These are phyloP conservation scores for Melanaphis sacchari DNA, from an alignment of 1,140 invertebrate species.

Conservation along the genomic window DNA sequence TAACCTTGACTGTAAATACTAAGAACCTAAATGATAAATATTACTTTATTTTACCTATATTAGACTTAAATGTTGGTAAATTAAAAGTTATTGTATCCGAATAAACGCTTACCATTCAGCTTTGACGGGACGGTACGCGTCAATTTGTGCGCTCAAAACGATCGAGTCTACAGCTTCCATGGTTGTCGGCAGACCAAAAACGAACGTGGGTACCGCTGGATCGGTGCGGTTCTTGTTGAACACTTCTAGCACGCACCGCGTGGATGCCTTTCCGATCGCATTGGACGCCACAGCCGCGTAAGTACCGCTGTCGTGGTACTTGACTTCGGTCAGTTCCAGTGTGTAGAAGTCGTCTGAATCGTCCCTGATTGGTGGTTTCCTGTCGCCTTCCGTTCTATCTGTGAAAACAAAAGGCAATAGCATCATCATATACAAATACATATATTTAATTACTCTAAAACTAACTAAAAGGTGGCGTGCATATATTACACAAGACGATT, in stretches of 20 bases:
- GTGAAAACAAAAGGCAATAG: not conserved
- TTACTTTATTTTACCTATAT: not conserved
- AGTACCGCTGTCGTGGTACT: constrained; percentile 77
- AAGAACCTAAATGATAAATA: not conserved
- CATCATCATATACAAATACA: not conserved
- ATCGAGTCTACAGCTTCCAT: not conserved
- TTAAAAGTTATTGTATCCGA: too few relatives aligned
- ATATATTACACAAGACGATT: not conserved
- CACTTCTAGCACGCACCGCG: constrained; percentile 71
- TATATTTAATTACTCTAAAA: not conserved
- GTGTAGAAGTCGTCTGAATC: constrained; percentile 74
- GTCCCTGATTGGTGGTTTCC: not conserved
- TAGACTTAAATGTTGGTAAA: not conserved
- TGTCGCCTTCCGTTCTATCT: not conserved
- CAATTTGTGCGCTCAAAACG: not conserved
- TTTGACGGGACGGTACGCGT: not conserved
- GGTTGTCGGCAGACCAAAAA: not conserved
- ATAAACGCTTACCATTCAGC: not conserved
- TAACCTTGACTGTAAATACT: too few relatives aligned
- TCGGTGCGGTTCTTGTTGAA: not conserved
- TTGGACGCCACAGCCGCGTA: constrained; percentile 89
- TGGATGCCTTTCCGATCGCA: constrained; percentile 81
- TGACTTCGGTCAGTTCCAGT: constrained; percentile 79
- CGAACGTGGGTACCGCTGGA: not conserved
- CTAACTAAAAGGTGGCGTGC: too few relatives aligned